Evolutionary conservation across 2,888 invertebrate genomes (phyloP).

Genomic region (Lasioglossum villosulum): DNA sequence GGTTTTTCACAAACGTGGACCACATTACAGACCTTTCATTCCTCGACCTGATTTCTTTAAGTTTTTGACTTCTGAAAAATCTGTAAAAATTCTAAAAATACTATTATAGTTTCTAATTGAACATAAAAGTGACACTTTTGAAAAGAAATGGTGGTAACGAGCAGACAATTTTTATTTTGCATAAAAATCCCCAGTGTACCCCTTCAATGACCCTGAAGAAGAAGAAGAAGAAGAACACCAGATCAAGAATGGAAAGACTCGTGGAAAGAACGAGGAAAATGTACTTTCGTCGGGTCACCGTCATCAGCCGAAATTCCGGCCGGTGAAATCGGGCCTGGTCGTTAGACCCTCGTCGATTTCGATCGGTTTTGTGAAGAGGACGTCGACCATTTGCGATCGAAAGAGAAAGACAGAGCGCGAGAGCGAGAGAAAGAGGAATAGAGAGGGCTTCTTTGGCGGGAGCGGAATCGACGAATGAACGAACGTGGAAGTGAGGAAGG

Average conservation of each 20-base stretch:
- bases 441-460: slow-evolving; percentile 51
- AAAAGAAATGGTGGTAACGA: no score
- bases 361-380: slow-evolving; percentile 51
- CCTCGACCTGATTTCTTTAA: neutral
- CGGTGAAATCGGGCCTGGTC: slow-evolving; percentile 59
- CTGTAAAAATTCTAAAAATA: neutral
- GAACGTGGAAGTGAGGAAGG: slow-evolving; percentile 67
- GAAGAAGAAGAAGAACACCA: neutral
- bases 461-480: slow-evolving; percentile 73
- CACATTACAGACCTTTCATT: neutral
- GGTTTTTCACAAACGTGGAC: neutral
- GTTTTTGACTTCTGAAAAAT: neutral
- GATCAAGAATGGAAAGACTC: neutral
- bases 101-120: neutral
- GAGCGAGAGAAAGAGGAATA: slow-evolving; percentile 18
- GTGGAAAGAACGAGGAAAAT: neutral
- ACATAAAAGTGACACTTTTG: neutral
- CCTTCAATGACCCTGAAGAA: neutral
- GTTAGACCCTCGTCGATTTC: slow-evolving; percentile 49
- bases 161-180: neutral
- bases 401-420: neutral
- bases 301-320: slow-evolving; percentile 57
- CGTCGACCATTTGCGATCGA: slow-evolving; percentile 28
- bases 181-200: neutral
- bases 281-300: neutral